A percentile compares a stretch with the other conserved stretches of the same genome.
Evolutionary conservation across 2,113 vertebrate species (phyloP).

Genomic region (Pholis gunnellus): DNA sequence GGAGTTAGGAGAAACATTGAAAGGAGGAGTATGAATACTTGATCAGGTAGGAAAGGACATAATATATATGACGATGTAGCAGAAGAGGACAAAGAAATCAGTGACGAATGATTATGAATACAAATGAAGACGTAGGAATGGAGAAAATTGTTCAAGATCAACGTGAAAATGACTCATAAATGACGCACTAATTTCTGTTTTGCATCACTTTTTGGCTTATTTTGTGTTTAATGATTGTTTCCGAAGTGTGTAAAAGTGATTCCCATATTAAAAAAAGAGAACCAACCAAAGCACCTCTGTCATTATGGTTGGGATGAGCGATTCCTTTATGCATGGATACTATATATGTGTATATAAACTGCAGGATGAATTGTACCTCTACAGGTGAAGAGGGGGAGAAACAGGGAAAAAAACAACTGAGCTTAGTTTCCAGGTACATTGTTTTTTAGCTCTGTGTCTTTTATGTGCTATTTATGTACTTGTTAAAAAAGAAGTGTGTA

Average conservation of each 20-base stretch:
- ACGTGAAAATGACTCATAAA: conserved; percentile 26
- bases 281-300: conserved; percentile 75
- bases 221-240: conserved; percentile 74
- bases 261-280: conserved; percentile 79
- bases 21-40: not conserved
- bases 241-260: conserved; percentile 80
- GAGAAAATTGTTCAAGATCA: not conserved
- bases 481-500: conserved; percentile 63
- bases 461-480: conserved; percentile 66
- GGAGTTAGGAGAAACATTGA: conserved; percentile 14
- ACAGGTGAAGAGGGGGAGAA: conserved; percentile 74
- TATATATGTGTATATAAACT: conserved; percentile 84
- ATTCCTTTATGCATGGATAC: conserved; percentile 86
- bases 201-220: conserved; percentile 40
- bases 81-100: not conserved
- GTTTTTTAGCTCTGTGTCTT: conserved; percentile 58
- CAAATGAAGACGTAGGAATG: not conserved
- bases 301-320: conserved; percentile 72
- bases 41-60: not conserved
- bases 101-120: not conserved
- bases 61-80: not conserved
- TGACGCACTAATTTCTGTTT: conserved; percentile 51
- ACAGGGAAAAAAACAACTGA: conserved; percentile 48
- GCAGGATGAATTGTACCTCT: conserved; percentile 79
- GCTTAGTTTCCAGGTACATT: conserved; percentile 55